Evolutionary conservation across 2,797 vertebrate species (phyloP).

Genomic region (Hozukius guyotensis): DNA sequence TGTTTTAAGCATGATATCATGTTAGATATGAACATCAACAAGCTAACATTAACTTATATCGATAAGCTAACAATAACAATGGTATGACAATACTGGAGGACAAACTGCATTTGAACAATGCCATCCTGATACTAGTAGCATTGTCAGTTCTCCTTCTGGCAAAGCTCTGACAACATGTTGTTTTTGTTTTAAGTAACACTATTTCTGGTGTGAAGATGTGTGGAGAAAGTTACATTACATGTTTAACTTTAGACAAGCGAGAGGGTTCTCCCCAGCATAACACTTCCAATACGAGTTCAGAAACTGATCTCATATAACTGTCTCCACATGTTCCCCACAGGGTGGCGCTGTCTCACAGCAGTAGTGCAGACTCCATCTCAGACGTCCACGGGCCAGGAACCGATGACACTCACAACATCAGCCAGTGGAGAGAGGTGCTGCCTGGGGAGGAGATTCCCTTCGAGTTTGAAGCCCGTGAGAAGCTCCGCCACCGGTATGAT

Average conservation of each 20-base stretch:
- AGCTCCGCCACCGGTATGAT: constrained; percentile 85
- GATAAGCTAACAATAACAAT: neutral
- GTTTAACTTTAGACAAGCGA: neutral
- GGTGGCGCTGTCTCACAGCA: constrained; percentile 96
- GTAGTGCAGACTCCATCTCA: constrained; percentile 91
- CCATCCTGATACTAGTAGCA: neutral
- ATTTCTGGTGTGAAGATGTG: neutral
- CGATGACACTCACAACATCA: constrained; percentile 92
- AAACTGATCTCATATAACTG: neutral
- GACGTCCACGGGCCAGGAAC: constrained; percentile 85
- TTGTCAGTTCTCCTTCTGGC: too few relatives aligned
- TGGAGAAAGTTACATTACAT: neutral
- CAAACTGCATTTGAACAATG: neutral
- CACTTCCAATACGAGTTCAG: neutral
- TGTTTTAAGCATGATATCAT: too few relatives aligned
- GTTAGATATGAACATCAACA: too few relatives aligned
- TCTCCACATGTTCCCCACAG: constrained; percentile 69
- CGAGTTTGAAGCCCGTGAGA: constrained; percentile 96
- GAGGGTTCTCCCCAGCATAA: neutral
- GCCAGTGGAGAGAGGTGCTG: constrained; percentile 94
- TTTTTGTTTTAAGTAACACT: neutral
- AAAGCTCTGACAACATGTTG: neutral
- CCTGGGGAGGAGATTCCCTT: constrained; percentile 96
- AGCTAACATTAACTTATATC: too few relatives aligned
- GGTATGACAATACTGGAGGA: neutral